These are phyloP conservation scores for Apis cerana DNA, from an alignment of 1,140 invertebrate genomes.

Conservation along the genomic window DNA sequence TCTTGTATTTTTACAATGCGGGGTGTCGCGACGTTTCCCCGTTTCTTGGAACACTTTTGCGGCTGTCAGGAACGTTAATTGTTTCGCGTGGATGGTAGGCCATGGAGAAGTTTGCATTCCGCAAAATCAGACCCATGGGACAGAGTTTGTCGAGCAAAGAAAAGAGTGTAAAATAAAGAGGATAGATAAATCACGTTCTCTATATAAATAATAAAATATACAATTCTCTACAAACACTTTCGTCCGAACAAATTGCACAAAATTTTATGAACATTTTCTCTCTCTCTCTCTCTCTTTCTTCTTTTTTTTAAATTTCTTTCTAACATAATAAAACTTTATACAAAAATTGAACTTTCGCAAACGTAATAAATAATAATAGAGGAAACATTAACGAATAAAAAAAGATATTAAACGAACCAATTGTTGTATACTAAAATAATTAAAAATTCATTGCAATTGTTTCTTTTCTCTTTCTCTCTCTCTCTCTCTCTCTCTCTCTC, in stretches of 20 bases:
- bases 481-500: too few relatives aligned
- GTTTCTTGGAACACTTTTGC: constrained; percentile 65
- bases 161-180: background rate
- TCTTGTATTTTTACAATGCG: constrained; percentile 15
- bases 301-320: background rate
- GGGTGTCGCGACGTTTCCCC: constrained; percentile 51
- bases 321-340: background rate
- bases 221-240: too few relatives aligned
- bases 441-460: background rate
- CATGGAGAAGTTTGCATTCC: constrained; percentile 64
- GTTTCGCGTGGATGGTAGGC: constrained; percentile 49
- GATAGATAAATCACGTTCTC: too few relatives aligned
- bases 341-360: background rate
- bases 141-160: constrained; percentile 26
- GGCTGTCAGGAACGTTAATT: constrained; percentile 66
- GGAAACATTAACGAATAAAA: background rate
- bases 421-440: background rate
- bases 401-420: background rate
- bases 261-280: background rate
- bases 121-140: constrained; percentile 53
- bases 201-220: too few relatives aligned
- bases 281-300: too few relatives aligned
- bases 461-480: background rate
- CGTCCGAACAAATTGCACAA: background rate
- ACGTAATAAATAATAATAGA: background rate